These are phyloP conservation scores for Micronycteris hirsuta DNA, from an alignment of 2,113 vertebrate genomes.

Conservation along the genomic window DNA sequence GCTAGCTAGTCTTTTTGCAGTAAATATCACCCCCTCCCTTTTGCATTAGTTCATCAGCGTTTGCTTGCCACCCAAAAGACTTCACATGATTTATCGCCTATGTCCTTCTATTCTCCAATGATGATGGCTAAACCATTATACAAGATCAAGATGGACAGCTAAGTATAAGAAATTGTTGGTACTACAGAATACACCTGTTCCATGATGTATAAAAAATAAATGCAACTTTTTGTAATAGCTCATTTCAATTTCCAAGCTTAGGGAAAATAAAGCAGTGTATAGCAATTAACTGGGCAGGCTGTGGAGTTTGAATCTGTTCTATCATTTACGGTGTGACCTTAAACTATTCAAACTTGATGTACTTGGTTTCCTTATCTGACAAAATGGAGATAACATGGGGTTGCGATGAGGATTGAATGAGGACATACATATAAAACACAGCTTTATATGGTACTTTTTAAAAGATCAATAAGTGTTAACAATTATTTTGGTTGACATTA, in stretches of 20 bases:
- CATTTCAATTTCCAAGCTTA: background rate
- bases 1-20: background rate
- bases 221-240: background rate
- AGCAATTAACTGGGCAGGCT: background rate
- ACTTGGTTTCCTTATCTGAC: background rate
- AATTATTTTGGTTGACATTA: background rate
- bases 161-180: background rate
- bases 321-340: background rate
- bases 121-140: background rate
- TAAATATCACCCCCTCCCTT: background rate
- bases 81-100: background rate
- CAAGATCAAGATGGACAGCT: background rate
- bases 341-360: background rate
- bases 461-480: background rate
- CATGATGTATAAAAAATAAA: background rate
- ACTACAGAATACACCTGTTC: background rate
- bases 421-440: background rate
- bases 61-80: background rate
- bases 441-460: background rate
- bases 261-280: background rate
- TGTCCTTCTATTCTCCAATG: background rate
- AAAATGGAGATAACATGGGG: background rate
- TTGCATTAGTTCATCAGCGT: background rate
- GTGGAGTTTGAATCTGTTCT: background rate
- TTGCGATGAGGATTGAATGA: background rate